Conservation (phyloP, 92 coral and sea anemone genomes). For the Hydrozoanthus gracilis region DNA sequence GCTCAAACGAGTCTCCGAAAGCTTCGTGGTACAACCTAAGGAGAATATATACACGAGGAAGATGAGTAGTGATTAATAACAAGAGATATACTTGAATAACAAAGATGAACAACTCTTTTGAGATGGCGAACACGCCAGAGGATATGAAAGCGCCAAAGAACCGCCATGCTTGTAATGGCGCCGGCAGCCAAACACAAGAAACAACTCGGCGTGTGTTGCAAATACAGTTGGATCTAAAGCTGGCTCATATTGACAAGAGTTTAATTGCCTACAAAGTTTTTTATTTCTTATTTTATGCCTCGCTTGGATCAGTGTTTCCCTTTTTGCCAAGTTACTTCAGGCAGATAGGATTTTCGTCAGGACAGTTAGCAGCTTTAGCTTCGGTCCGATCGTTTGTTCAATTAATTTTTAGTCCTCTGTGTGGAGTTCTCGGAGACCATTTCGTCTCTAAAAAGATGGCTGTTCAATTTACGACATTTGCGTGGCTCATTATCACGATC, state of each 20-base stretch:
- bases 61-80: not conserved
- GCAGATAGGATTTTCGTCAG: conserved; percentile 93
- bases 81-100: not conserved
- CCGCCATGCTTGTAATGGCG: conserved; percentile 28
- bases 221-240: conserved; percentile 36
- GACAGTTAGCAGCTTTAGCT: conserved; percentile 73
- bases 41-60: not conserved
- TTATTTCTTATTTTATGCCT: conserved; percentile 85
- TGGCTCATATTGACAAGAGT: conserved; percentile 72
- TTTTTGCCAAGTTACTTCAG: conserved; percentile 83
- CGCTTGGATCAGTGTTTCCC: conserved; percentile 90
- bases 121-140: conserved; percentile 25
- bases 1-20: not conserved
- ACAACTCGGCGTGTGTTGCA: conserved; percentile 30
- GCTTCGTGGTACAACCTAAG: not conserved
- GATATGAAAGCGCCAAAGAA: not conserved
- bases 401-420: conserved; percentile 82
- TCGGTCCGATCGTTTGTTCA: conserved; percentile 84
- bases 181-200: not conserved
- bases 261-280: conserved; percentile 84
- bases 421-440: conserved; percentile 90
- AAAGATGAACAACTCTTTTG: not conserved
- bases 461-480: conserved; percentile 83
- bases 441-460: conserved; percentile 80
- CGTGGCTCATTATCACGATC: conserved; percentile 91